Base-by-base conservation (phyloP, 1,140 invertebrate species). In the Ostrea edulis region DNA sequence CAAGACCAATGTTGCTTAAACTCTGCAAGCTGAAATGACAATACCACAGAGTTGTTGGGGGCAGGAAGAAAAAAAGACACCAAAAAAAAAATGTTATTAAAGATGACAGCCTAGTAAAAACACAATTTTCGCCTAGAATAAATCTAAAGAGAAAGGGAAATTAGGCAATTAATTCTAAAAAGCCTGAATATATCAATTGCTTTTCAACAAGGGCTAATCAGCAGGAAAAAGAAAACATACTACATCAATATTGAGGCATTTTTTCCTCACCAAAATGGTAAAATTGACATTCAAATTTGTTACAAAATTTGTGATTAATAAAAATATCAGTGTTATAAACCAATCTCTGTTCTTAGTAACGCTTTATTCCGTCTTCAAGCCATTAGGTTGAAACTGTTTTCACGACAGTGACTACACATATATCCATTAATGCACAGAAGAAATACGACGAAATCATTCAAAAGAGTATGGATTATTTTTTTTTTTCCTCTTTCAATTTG, bases 1-100 rank as follows among this genome's bases (percentile, higher is more conserved):
- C 68, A 77, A 29, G 22, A 25, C 68, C 68, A 77, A 35, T 77
- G 68, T 77, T 77, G 68, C 68, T 29, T 77, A 77, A 77, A 77
- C 68, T 29, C 35, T 9, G 25, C 22, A 25, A 77, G 68, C 68
- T 77, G 68, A 77, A 77, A 77, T 77, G 68, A 77, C 68, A 77
- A 29, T 14, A 25, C 29, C 35, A 77, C 11, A 25, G 29, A 77
- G 14, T 35, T 25, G 22, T 77, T 77, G 68, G 25, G 68, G 68
- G 22, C 68, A 22, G 29, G 35, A 0, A 29, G 25, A 35, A 77
- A 71, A 71, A 71, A 77, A 29, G 29, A 77, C 8, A 29, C 9
- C 22, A 9, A 22, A 71, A 22, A 62, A 58, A 58, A 17, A 20
- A 5, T 62, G 7, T 7, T 17, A 20, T 20, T n/a, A 20, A 62